Conservation (phyloP, 2,113 vertebrate species). For the Harpagus bidentatus region DNA sequence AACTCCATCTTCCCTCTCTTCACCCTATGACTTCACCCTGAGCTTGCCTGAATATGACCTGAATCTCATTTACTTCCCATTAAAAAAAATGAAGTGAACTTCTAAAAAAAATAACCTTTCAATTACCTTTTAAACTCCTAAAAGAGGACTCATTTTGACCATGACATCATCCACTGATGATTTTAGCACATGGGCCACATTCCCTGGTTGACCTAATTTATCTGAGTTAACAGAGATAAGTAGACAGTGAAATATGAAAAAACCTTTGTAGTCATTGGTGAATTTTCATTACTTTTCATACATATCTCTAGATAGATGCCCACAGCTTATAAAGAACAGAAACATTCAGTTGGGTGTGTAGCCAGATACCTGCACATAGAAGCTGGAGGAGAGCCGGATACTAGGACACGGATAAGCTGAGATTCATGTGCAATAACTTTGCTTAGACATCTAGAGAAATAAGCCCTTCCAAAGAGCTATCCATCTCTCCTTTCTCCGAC, state of each 20-base stretch:
- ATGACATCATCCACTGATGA: conserved; percentile 76
- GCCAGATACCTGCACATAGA: background rate
- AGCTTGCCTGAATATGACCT: conserved; percentile 68
- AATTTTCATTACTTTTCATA: background rate
- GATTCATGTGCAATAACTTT: background rate
- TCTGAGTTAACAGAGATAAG: conserved; percentile 66
- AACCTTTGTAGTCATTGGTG: background rate
- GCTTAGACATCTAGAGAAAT: background rate
- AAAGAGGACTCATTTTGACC: conserved; percentile 57
- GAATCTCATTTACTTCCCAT: conserved; percentile 70
- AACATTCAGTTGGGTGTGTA: background rate
- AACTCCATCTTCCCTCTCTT: conserved; percentile 69
- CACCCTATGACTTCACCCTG: conserved; percentile 71
- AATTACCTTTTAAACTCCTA: conserved; percentile 77
- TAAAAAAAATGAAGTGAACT: conserved; percentile 72
- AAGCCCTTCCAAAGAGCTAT: background rate
- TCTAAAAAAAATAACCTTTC: conserved; percentile 74
- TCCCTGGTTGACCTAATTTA: conserved; percentile 44
- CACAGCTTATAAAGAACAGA: background rate
- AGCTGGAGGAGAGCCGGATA: background rate
- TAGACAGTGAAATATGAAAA: conserved; percentile 65
- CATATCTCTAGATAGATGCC: background rate
- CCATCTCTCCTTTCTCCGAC: background rate
- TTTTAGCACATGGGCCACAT: conserved; percentile 68
- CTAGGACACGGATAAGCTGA: background rate